Evolutionary conservation across 1,140 invertebrate species (phyloP), one percentile per base, ranked within the genome.

Genomic region (Penaeus indicus): DNA sequence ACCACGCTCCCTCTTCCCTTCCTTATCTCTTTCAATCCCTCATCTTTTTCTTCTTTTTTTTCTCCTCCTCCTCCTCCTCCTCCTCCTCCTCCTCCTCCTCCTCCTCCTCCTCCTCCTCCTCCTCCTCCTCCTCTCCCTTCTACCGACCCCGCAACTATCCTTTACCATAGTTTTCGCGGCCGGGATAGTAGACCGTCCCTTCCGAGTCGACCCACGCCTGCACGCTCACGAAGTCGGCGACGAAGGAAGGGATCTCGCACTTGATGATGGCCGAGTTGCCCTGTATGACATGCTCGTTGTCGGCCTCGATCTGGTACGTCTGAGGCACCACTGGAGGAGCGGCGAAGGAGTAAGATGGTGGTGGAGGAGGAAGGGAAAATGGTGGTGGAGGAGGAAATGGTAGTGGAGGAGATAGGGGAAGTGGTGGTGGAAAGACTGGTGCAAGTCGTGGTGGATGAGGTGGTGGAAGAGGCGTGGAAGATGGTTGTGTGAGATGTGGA

Each of bases 161-260:
- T 25, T 72, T 72, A 72, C 67, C 67, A 32, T 25, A 72, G 83
- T 64, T 72, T 5, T 42, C 38, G 42, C 18, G 22, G 19, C 27
- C 32, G 47, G 89, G 84, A 22, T 78, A 86, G 92, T 96, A 96
- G 92, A 95, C 95, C 89, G 95, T 95, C 90, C 94, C 95, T 91
- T 96, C 95, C 89, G 95, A 96, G 91, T 96, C 95, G 86, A 96
- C 95, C 97, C 97, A 98, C 84, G 96, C 95, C 92, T 97, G 96
- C 21, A 98, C 97, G 91, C 95, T 95, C 47, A 98, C 96, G 93
- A 97, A 98, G 93, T 98, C 97, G 86, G 96, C 97, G 81, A 98
- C 97, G 88, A 92, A 93, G 47, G 91, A 92, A 7, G 93, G 93
- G 75, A 94, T 93, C 63, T 91, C 91, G 85, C 93, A 94, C 79